Base-by-base conservation (phyloP, 2,113 vertebrate genomes). In the Melanerpes aurifrons region DNA sequence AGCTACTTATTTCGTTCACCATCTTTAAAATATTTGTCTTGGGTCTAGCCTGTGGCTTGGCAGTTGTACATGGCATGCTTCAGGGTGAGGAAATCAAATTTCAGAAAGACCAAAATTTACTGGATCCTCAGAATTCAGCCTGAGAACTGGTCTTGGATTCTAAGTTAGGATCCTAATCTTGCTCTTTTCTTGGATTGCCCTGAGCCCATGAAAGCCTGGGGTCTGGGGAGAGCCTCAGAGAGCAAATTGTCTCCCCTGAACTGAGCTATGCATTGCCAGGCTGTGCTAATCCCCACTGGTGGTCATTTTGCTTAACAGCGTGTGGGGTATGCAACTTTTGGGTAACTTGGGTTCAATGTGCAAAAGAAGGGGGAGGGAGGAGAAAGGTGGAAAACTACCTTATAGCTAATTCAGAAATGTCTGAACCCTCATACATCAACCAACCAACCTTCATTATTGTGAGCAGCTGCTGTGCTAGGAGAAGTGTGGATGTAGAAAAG, bases 11-110 rank as follows among this genome's bases (percentile, higher is more conserved):
- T 95, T 96, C 92, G 93, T 94, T 96, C 96, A 82, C 80, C 92
- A 96, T 96, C 90, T 96, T 90, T 35, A 62, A 97, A 95, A 96
- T 96, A 94, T 96, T 97, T 97, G 86, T 90, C 94, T 96, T 96
- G 95, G 95, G 89, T 96, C 95, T 97, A 96, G 91, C 76, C 95
- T 95, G 90, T 95, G 95, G 90, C 92, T 96, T 93, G 95, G 95
- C 94, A 93, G 87, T 94, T 91, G 37, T 12, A 87, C 2, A 29
- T 78, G 73, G 92, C 90, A 87, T 90, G 72, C 71, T 89, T 72
- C 57, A 77, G 67, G 47, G 54, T 86, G 64, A 83, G 82, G 89
- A 95, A 94, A 93, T 87, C 54, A 25, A 32, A 86, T 89, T 82
- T 94, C 92, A 94, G 79, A 87, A 87, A 72, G 68, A 57, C 71